phyloP scores from a whole-genome alignment of 2,888 invertebrate species.

The Mythimna ferrago region DNA sequence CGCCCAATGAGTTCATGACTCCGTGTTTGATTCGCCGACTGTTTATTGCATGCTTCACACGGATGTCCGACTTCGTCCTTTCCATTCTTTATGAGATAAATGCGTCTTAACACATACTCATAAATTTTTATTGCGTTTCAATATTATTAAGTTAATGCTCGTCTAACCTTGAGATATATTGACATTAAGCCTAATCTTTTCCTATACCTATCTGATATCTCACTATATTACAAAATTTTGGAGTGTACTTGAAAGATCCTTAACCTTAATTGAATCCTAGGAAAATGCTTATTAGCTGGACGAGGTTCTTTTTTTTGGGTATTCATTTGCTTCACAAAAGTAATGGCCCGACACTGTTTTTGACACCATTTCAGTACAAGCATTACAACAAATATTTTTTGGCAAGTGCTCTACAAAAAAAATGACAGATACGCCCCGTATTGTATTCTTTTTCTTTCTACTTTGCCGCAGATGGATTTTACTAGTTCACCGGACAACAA shows the following conservation, averaged over 20 bases:
- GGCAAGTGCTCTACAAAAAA: slow-evolving; percentile 16
- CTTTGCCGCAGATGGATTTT: slow-evolving; percentile 28
- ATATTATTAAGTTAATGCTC: slow-evolving; percentile 29
- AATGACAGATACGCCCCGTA: slow-evolving; percentile 16
- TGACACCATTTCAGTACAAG: slow-evolving; percentile 18
- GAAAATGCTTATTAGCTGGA: not conserved
- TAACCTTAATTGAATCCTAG: slow-evolving; percentile 1
- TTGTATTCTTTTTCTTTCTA: slow-evolving; percentile 15
- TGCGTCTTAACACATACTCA: slow-evolving; percentile 36
- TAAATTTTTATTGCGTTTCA: slow-evolving; percentile 39
- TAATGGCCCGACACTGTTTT: slow-evolving; percentile 16
- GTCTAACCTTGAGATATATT: slow-evolving; percentile 40
- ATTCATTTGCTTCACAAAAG: not conserved
- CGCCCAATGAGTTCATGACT: slow-evolving; percentile 80
- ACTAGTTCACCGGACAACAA: slow-evolving; percentile 24
- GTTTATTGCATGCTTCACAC: slow-evolving; percentile 55
- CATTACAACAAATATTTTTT: slow-evolving; percentile 24
- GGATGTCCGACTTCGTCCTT: slow-evolving; percentile 51
- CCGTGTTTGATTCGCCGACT: slow-evolving; percentile 68
- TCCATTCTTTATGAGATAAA: slow-evolving; percentile 39
- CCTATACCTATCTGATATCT: not conserved
- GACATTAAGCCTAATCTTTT: slow-evolving; percentile 16
- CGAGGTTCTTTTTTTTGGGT: not conserved
- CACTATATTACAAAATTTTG: not conserved
- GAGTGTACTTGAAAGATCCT: not conserved